Conservation (phyloP, 1,140 invertebrate species). For the Diabrotica virgifera region DNA sequence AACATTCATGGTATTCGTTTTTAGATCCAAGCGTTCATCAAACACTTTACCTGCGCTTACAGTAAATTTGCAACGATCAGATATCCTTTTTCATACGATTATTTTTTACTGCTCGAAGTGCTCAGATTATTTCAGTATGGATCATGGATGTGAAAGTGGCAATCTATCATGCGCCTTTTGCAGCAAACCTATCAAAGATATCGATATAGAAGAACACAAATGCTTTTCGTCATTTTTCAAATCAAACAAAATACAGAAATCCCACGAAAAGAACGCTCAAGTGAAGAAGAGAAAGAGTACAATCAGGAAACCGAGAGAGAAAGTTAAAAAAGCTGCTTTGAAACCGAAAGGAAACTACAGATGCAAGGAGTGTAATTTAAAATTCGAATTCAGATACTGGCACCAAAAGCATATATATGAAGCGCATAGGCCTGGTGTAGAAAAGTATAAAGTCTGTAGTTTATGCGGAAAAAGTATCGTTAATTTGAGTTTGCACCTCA, state of each 20-base stretch:
- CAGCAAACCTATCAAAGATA: not conserved
- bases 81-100: too few relatives aligned
- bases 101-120: not conserved
- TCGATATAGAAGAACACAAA: not conserved
- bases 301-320: too few relatives aligned
- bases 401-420: conserved; percentile 8
- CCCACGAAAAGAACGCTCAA: not conserved
- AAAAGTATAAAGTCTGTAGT: conserved; percentile 22
- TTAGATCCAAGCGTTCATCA: not conserved
- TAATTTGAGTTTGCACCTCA: conserved; percentile 7
- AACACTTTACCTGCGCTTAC: too few relatives aligned
- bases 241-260: not conserved
- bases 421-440: conserved; percentile 6
- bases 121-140: not conserved
- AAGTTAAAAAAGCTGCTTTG: too few relatives aligned
- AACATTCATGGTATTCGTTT: not conserved
- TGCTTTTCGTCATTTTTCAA: not conserved
- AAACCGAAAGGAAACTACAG: not conserved
- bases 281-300: too few relatives aligned
- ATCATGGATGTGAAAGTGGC: not conserved
- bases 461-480: conserved; percentile 21
- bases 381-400: not conserved
- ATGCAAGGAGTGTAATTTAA: not conserved
- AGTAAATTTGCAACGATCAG: too few relatives aligned
- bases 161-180: not conserved